Percentiles rank a stretch among this genome's conserved stretches.
Evolutionary conservation across 2,113 vertebrate species (phyloP).

Genomic region (Aleadryas rufinucha): DNA sequence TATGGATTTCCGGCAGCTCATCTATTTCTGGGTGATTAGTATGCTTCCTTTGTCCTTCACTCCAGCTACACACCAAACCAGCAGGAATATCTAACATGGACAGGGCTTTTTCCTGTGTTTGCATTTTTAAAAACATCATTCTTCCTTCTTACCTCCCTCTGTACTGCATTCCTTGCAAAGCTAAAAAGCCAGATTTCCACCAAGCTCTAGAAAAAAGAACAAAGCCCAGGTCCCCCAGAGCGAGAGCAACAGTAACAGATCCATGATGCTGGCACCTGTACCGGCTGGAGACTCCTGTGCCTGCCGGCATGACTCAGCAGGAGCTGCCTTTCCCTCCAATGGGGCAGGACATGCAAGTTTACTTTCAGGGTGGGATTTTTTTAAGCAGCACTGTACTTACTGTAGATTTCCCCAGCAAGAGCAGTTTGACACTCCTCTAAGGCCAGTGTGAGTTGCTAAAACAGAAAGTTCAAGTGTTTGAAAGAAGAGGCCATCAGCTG

Average conservation of each 20-base stretch:
- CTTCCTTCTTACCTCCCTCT: neutral
- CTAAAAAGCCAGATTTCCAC: neutral
- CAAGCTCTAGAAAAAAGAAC: neutral
- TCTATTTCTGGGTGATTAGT: neutral
- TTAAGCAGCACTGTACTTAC: neutral
- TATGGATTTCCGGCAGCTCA: neutral
- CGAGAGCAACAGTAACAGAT: neutral
- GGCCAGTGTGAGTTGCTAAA: neutral
- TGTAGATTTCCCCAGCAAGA: neutral
- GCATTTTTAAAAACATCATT: neutral
- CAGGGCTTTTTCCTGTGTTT: neutral
- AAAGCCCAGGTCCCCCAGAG: neutral
- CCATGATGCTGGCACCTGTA: fast-evolving
- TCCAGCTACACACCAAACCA: neutral
- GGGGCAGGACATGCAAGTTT: conserved; percentile 7
- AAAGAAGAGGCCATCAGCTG: neutral
- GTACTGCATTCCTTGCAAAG: neutral
- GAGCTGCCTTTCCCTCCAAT: neutral
- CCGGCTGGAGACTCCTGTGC: neutral
- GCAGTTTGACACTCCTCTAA: neutral
- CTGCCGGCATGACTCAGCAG: neutral
- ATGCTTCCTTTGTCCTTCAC: neutral
- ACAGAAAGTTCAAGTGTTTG: neutral
- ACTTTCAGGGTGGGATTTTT: conserved; percentile 40
- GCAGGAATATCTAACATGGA: neutral